Evolutionary conservation across 1,140 invertebrate genomes (phyloP).

Genomic region (Drosophila melanogaster): Release_6_plus_ISO1_MT NT_033779.5:10347001-10347500

Average conservation of each 20-base stretch:
- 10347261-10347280: constrained; percentile 64
- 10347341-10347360: constrained; percentile 86
- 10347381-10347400: constrained; percentile 89
- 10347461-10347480: constrained; percentile 91
- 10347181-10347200: constrained; percentile 85
- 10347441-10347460: constrained; percentile 88
- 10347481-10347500: constrained; percentile 92
- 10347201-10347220: constrained; percentile 84
- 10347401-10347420: constrained; percentile 87
- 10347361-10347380: constrained; percentile 90
- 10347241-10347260: constrained; percentile 78
- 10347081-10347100: constrained; percentile 66
- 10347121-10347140: constrained; percentile 86
- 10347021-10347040: constrained; percentile 51
- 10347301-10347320: constrained; percentile 37
- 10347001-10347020: constrained; percentile 36
- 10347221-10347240: constrained; percentile 53
- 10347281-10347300: constrained; percentile 50
- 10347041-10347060: constrained; percentile 86
- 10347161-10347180: constrained; percentile 85
- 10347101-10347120: constrained; percentile 47
- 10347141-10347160: constrained; percentile 92
- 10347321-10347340: constrained; percentile 59
- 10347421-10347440: constrained; percentile 91
- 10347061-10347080: constrained; percentile 86